phyloP scores from a whole-genome alignment of 2,113 vertebrate genomes.

The Pluvialis apricaria region DNA sequence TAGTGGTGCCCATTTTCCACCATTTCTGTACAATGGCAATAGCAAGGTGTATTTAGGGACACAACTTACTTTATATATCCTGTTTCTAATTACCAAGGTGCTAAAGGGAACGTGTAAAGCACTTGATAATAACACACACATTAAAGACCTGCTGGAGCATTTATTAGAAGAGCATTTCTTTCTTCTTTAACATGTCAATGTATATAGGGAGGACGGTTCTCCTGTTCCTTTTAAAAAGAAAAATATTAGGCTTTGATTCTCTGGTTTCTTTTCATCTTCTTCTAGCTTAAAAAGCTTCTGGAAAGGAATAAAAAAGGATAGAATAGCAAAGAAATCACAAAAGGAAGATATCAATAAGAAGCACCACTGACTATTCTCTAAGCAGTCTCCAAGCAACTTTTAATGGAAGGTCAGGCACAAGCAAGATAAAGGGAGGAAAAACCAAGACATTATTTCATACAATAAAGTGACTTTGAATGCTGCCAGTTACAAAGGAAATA shows the following conservation, averaged over 20 bases:
- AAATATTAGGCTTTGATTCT: conserved; percentile 70
- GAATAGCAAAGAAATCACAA: conserved; percentile 75
- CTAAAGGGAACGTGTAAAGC: background rate
- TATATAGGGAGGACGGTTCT: conserved; percentile 16
- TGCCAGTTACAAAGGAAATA: conserved; percentile 69
- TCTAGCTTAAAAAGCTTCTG: conserved; percentile 64
- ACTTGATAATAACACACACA: background rate
- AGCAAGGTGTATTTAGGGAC: background rate
- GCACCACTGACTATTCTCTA: conserved; percentile 74
- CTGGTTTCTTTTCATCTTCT: conserved; percentile 72
- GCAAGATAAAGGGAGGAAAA: conserved; percentile 79
- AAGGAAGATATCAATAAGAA: conserved; percentile 78
- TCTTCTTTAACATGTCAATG: conserved; percentile 10
- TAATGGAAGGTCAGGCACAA: conserved; percentile 91
- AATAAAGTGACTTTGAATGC: conserved; percentile 73
- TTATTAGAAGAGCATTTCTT: conserved; percentile 35
- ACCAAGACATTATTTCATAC: conserved; percentile 78
- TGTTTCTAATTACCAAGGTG: conserved; percentile 18
- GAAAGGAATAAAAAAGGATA: conserved; percentile 52
- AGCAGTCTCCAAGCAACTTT: conserved; percentile 98
- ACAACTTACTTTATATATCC: background rate
- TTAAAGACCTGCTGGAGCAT: conserved; percentile 14
- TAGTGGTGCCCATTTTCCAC: background rate
- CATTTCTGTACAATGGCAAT: background rate
- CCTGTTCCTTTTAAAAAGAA: conserved; percentile 59